A percentile compares a stretch with the other conserved stretches of the same genome.
phyloP scores from a whole-genome alignment of 2,797 vertebrate species.

The Pantherophis alleghaniensis region DNA sequence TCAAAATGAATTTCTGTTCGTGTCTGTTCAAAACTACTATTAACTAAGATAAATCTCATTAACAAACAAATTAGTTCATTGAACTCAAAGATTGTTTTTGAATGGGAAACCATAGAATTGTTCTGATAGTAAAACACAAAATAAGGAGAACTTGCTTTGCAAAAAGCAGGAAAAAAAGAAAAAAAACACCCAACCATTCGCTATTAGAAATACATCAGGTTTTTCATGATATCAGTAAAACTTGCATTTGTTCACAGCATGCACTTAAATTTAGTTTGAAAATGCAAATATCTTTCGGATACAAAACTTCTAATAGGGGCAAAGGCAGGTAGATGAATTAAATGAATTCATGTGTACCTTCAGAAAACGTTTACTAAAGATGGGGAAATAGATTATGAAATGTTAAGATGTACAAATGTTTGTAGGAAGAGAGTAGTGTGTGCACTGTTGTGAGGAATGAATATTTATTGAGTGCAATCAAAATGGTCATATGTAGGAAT shows the following conservation, averaged over 20 bases:
- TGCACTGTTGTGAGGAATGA: neutral
- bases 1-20: neutral
- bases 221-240: neutral
- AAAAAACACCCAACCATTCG: neutral
- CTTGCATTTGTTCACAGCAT: neutral
- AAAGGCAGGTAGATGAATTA: neutral
- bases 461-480: neutral
- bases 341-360: neutral
- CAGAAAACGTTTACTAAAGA: neutral
- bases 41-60: neutral
- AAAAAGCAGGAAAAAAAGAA: neutral
- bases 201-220: neutral
- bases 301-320: neutral
- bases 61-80: neutral
- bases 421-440: neutral
- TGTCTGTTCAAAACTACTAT: neutral
- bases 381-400: neutral
- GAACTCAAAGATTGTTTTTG: neutral
- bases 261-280: neutral
- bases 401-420: neutral
- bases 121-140: neutral
- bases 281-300: neutral
- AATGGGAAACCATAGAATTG: neutral
- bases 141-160: neutral
- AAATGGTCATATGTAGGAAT: neutral